Base-by-base conservation (phyloP, 1,140 invertebrate genomes). In the Lordiphosa collinella region DNA sequence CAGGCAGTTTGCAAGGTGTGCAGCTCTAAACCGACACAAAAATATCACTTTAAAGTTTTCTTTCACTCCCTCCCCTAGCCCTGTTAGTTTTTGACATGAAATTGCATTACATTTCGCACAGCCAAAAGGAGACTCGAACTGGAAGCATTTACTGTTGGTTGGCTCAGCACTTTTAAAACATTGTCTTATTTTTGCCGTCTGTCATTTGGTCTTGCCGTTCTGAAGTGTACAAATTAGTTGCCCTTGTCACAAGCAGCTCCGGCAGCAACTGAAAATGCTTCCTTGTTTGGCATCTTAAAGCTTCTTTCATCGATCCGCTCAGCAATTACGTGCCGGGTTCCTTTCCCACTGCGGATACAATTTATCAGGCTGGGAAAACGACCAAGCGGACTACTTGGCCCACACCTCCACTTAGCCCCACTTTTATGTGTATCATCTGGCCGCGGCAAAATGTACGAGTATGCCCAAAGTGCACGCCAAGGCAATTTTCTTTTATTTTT, bases 221-320 rank as follows among this genome's bases (percentile, higher is more conserved):
- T 78, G 78, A 82, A 82, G 78, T 84, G 72, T 82, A 84, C 78
- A 82, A 82, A 82, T 82, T 84, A 82, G 78, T 82, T 82, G 78
- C 62, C 68, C 76, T 68, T 84, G 76, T 84, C 78, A 84, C 72
- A 55, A 43, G 38, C 75, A 79, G 60, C 47, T 51, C 48, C 63
- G 29, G 37, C 50, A 54, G 36, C 50, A 32, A 8, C 35, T 48
- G 10, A 43, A 49, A 68, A 43, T 58, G 38, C 41, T 62, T 31
- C 50, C 49, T 62, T 62, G 67, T 49, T 58, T 57, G 47, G 50
- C 61, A 75, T 63, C 71, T 74, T 82, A 71, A 82, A 82, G 78
- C 78, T 51, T 78, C 63, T 84, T 82, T 82, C 71, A 82, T 82
- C 76, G 76, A 82, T 82, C 78, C 76, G 66, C 70, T 54, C 79